Percentiles rank a stretch among this genome's conserved stretches.
These are phyloP conservation scores for Loriculus beryllinus DNA, from an alignment of 2,797 vertebrate genomes.

Conservation along the genomic window DNA sequence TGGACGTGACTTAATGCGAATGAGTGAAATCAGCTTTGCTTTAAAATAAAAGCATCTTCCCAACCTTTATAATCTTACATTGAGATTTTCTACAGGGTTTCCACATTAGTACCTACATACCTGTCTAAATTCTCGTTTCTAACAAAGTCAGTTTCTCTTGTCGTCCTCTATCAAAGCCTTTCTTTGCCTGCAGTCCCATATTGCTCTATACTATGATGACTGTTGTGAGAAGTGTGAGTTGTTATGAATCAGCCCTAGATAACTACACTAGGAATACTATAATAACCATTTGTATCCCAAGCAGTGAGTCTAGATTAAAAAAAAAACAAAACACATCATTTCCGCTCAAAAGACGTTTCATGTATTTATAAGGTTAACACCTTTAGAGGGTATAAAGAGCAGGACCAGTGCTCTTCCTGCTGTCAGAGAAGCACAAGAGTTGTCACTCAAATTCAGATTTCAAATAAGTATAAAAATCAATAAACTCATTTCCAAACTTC, in stretches of 20 bases:
- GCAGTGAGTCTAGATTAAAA: background rate
- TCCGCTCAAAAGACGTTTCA: background rate
- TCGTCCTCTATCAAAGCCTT: background rate
- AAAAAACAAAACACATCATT: background rate
- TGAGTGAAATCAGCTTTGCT: background rate
- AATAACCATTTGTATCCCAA: background rate
- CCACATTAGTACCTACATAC: background rate
- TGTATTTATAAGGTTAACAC: background rate
- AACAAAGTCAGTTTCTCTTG: background rate
- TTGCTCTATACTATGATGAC: background rate
- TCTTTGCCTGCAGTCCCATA: background rate
- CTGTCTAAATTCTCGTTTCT: background rate
- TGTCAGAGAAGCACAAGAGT: background rate
- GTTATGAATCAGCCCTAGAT: background rate
- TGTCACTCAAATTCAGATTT: background rate
- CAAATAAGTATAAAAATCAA: background rate
- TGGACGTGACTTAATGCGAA: background rate
- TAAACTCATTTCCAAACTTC: background rate
- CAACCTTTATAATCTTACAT: background rate
- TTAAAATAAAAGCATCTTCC: background rate
- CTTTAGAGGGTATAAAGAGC: background rate
- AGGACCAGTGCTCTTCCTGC: background rate
- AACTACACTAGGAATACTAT: background rate
- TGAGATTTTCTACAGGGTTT: background rate
- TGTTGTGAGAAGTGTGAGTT: accelerated